Percentiles rank a stretch among this genome's conserved stretches.
Conservation (phyloP, 2,888 invertebrate species). For the Teinopalpus imperialis region DNA sequence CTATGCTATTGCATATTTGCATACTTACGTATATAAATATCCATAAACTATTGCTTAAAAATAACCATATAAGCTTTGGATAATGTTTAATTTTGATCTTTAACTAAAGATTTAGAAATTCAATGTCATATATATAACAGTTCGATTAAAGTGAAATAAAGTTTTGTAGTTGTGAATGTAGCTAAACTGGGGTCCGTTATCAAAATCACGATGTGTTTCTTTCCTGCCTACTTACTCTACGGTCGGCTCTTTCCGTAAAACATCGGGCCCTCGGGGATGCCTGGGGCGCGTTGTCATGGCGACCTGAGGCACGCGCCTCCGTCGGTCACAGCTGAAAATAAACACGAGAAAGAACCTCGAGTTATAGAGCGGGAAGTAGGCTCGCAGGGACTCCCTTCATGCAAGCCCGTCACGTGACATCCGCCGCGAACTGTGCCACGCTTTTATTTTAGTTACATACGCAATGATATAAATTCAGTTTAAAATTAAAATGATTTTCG, state of each 20-base stretch:
- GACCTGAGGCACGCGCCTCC: conserved; percentile 59
- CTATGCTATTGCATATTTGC: too few species aligned
- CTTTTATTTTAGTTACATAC: conserved; percentile 1
- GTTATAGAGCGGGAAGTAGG: conserved; percentile 14
- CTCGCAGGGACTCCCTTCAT: conserved; percentile 22
- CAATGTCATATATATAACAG: background rate
- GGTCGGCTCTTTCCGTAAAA: conserved; percentile 46
- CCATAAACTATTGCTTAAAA: too few species aligned
- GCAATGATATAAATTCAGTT: too few species aligned
- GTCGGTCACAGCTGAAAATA: conserved; percentile 69
- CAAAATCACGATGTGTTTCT: conserved; percentile 15
- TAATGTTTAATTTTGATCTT: too few species aligned
- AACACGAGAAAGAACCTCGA: conserved; percentile 49
- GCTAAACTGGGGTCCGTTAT: conserved; percentile 11
- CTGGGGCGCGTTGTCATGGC: conserved; percentile 71
- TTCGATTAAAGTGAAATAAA: conserved; percentile 7
- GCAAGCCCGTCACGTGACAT: conserved; percentile 28
- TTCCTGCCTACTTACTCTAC: conserved; percentile 27
- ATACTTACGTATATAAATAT: too few species aligned
- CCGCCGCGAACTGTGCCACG: conserved; percentile 13
- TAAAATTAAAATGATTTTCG: too few species aligned
- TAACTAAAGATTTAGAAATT: too few species aligned
- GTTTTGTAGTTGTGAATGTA: conserved; percentile 5
- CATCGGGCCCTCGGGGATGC: conserved; percentile 58
- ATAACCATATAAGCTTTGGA: too few species aligned